Evolutionary conservation across 2,888 invertebrate species (phyloP).

Genomic region (Norana najaformis): DNA sequence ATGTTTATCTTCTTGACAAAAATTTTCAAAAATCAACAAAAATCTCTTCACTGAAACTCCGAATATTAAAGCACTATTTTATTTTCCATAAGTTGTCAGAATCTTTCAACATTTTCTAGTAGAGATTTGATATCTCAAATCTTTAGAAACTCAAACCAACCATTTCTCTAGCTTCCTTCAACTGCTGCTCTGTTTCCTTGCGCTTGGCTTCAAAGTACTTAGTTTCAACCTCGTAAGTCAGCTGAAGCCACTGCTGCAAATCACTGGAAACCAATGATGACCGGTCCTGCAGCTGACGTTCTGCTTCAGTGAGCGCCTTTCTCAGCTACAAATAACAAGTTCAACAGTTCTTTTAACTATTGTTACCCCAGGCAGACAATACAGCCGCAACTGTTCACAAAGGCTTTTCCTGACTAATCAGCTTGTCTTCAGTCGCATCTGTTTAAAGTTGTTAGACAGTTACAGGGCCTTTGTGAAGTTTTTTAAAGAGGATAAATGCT

Average conservation of each 20-base stretch:
- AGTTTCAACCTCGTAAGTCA: slow-evolving; percentile 94
- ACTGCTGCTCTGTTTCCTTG: slow-evolving; percentile 78
- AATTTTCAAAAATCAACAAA: no score
- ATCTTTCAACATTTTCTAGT: no score
- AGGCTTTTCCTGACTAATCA: no score
- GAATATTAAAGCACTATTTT: no score
- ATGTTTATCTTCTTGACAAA: not conserved
- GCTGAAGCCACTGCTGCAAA: slow-evolving; percentile 90
- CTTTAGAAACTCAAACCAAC: slow-evolving; percentile 67
- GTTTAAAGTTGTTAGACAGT: no score
- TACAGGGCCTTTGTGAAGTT: no score
- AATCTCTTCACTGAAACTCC: no score
- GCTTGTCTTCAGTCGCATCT: not conserved
- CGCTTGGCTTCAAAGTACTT: slow-evolving; percentile 83
- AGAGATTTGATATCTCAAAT: no score
- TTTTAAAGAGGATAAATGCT: no score
- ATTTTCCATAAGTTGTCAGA: no score
- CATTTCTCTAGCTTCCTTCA: slow-evolving; percentile 84
- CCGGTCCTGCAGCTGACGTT: slow-evolving; percentile 81
- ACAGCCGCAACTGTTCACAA: no score
- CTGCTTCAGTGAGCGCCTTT: slow-evolving; percentile 76
- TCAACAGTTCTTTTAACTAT: not conserved
- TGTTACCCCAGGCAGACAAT: not conserved
- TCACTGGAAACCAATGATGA: slow-evolving; percentile 62
- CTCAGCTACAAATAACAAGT: slow-evolving; percentile 23